Evolutionary conservation across 2,797 vertebrate genomes (phyloP), one percentile per base, ranked within the genome.

Genomic region (Coregonus suidteri): DNA sequence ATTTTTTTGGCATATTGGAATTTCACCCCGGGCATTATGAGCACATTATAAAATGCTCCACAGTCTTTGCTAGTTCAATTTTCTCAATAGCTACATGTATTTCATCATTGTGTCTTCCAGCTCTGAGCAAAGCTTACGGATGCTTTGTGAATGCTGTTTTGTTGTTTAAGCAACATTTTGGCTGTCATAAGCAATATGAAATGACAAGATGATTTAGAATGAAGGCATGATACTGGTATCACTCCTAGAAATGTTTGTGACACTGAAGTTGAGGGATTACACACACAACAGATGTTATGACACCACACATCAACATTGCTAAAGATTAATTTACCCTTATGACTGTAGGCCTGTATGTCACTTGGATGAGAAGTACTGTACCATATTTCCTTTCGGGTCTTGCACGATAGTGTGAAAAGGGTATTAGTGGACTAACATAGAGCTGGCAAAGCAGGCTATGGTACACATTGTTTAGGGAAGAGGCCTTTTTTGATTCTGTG

Each of bases 341-440:
- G 75, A 86, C 75, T 82, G 56, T 54, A 47, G 34, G 34, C 34
- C 34, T 25, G 83, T 75, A 79, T 74, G 78, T 83, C 76, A 88
- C 88, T 41, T 87, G 70, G 84, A 83, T 76, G 77, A 52, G 73
- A 71, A 72, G 74, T 83, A 79, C 79, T 84, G 73, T 86, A 83
- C 18, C 31, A 70, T 81, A 4, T 75, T 81, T 73, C 37, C 25
- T 56, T 75, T 77, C 72, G 74, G 16, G 15, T 59, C 83, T 74
- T 25, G 13, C 75, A 82, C 6, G 7, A 83, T 84, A 73, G 87
- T 81, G 83, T 87, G 83, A 80, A 87, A 74, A 84, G 81, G 84
- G 83, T 87, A 79, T 89, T 84, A 85, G 82, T 86, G 88, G 88
- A 88, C 85, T 88, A 80, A 73, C 77, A 81, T 86, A 85, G 73